Conservation (phyloP, 2,888 invertebrate species). For the Harpagoxenus sublaevis region DNA sequence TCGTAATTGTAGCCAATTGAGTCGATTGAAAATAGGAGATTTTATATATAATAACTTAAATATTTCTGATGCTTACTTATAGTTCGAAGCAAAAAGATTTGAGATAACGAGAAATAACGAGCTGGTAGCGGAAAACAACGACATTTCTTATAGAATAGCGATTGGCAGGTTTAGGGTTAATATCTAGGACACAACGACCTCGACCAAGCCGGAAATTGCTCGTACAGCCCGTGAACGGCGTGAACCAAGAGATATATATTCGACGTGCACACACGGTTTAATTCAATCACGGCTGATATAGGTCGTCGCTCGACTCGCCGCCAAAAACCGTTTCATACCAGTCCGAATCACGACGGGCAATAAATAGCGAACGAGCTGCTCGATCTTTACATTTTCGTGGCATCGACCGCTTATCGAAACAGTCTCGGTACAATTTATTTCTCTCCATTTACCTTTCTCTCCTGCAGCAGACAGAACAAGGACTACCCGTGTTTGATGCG, state of each 20-base stretch:
- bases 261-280: not conserved
- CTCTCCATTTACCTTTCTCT: not conserved
- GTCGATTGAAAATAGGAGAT: no score
- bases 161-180: slow-evolving; percentile 26
- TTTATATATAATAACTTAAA: not conserved
- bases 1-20: no score
- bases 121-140: not conserved
- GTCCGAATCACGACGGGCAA: not conserved
- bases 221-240: not conserved
- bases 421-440: slow-evolving; percentile 40
- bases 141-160: not conserved
- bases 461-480: not conserved
- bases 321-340: slow-evolving; percentile 20
- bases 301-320: not conserved
- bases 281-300: slow-evolving; percentile 17
- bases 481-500: not conserved
- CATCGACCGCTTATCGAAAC: slow-evolving; percentile 41
- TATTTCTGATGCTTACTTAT: not conserved
- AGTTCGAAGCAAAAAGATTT: not conserved
- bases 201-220: slow-evolving; percentile 21
- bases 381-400: slow-evolving; percentile 31
- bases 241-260: slow-evolving; percentile 1
- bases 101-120: not conserved
- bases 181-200: not conserved
- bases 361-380: slow-evolving; percentile 30